Conservation (phyloP, 2,797 vertebrate genomes). For the Chelonia mydas region DNA sequence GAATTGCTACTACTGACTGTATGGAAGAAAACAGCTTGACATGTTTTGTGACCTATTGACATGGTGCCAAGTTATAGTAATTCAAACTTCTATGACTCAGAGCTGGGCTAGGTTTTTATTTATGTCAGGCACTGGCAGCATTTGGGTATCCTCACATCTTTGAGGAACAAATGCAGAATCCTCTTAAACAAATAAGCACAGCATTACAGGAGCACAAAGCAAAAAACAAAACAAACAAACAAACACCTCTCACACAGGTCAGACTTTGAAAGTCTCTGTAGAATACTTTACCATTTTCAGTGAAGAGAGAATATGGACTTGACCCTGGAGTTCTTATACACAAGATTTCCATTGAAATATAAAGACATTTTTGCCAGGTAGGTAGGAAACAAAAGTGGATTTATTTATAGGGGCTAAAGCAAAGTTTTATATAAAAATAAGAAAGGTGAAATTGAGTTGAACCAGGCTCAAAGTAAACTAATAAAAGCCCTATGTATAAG, state of each 20-base stretch:
- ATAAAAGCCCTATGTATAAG: neutral
- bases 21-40: neutral
- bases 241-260: no score
- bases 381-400: no score
- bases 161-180: no score
- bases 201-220: neutral
- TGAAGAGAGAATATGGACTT: neutral
- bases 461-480: neutral
- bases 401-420: neutral
- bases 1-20: neutral
- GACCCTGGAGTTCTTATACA: neutral
- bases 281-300: neutral
- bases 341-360: neutral
- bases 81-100: neutral
- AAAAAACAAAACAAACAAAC: no score
- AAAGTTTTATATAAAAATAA: neutral
- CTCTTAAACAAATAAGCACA: neutral
- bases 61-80: neutral
- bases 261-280: neutral
- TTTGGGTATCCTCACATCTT: no score
- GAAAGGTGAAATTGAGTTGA: neutral
- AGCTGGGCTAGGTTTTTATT: no score
- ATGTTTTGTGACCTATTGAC: neutral
- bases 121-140: no score
- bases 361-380: no score